A percentile compares a stretch with the other conserved stretches of the same genome.
These are phyloP conservation scores for Riparia riparia DNA, from an alignment of 2,113 vertebrate genomes.

Conservation along the genomic window DNA sequence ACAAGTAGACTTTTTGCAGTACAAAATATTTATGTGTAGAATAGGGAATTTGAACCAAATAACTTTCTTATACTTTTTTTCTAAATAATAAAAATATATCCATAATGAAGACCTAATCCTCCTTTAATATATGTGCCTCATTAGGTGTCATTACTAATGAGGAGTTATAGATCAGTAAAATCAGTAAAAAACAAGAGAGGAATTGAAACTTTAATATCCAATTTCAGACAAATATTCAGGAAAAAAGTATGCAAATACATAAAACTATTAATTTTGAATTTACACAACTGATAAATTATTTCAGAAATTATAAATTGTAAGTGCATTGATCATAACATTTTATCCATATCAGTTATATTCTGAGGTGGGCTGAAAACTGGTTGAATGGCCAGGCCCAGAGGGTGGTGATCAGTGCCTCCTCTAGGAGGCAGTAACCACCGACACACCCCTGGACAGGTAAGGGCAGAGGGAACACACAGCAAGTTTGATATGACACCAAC, in stretches of 20 bases:
- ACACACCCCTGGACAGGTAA: not conserved
- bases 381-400: not conserved
- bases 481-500: not conserved
- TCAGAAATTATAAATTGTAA: not conserved
- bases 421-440: not conserved
- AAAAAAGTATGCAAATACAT: not conserved
- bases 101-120: not conserved
- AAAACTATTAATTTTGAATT: not conserved
- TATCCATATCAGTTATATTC: not conserved
- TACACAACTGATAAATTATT: not conserved
- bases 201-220: not conserved
- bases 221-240: not conserved
- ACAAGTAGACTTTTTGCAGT: not conserved
- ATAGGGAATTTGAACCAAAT: not conserved
- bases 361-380: not conserved
- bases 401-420: not conserved
- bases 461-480: not conserved
- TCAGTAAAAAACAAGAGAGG: not conserved
- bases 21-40: not conserved
- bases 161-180: not conserved
- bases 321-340: not conserved
- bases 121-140: not conserved
- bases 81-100: not conserved
- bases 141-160: not conserved
- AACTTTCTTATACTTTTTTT: not conserved